Evolutionary conservation across 2,888 invertebrate species (phyloP).

Genomic region (Mythimna lalbum): DNA sequence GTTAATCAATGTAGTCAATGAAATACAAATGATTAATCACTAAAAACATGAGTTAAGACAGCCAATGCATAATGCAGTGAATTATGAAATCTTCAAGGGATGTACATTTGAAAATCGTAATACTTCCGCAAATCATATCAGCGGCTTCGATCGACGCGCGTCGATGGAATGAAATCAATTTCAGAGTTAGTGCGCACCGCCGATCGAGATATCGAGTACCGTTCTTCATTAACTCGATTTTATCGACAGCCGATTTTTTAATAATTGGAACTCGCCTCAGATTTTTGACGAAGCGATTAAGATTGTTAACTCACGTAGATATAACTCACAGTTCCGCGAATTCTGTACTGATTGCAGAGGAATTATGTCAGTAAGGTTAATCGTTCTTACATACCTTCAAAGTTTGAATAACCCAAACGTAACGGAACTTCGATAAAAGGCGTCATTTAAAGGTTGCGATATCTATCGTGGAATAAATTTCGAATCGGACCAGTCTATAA

Average conservation of each 20-base stretch:
- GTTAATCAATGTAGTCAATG: not conserved
- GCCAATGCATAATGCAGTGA: conserved; percentile 20
- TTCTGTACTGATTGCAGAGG: conserved; percentile 75
- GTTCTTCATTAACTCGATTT: conserved; percentile 90
- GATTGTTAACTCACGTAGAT: conserved; percentile 80
- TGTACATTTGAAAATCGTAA: conserved; percentile 71
- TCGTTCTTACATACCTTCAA: conserved; percentile 50
- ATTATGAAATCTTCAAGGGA: conserved; percentile 50
- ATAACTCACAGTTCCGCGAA: conserved; percentile 76
- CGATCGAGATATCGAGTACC: conserved; percentile 84
- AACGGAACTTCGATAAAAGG: conserved; percentile 57
- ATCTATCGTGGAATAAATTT: conserved; percentile 57
- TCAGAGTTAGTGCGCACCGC: conserved; percentile 74
- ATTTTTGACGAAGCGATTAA: conserved; percentile 85
- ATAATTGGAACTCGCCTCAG: conserved; percentile 84
- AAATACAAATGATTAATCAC: not conserved
- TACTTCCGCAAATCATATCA: conserved; percentile 84
- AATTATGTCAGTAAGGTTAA: conserved; percentile 60
- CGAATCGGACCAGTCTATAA: conserved; percentile 39
- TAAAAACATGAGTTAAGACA: conserved; percentile 5
- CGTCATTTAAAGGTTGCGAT: conserved; percentile 49
- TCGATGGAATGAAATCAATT: conserved; percentile 88
- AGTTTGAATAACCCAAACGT: conserved; percentile 44
- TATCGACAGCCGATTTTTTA: conserved; percentile 86
- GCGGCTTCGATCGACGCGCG: conserved; percentile 79